Conservation (phyloP, 2,797 vertebrate genomes). For the Alcedo atthis region DNA sequence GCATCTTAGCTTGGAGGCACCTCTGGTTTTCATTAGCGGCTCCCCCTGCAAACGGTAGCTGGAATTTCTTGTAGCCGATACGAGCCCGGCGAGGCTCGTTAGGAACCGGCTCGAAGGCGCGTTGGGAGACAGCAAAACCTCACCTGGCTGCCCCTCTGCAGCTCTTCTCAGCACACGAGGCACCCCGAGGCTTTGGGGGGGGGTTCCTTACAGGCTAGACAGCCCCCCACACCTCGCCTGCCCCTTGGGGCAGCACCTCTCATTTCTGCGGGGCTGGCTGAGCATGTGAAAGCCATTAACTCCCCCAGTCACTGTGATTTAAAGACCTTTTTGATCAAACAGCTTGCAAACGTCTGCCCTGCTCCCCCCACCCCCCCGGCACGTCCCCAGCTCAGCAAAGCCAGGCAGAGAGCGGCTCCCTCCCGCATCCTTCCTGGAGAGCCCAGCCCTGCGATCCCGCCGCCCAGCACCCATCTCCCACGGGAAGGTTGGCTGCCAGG, state of each 20-base stretch:
- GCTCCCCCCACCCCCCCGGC: neutral
- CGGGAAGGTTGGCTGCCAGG: neutral
- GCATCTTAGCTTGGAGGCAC: neutral
- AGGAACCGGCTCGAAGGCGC: neutral
- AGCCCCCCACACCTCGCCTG: neutral
- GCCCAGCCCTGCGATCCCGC: neutral
- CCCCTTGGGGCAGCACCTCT: rapidly evolving
- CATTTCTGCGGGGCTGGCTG: neutral
- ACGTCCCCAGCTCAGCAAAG: neutral
- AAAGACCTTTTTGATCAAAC: neutral
- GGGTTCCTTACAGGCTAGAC: neutral
- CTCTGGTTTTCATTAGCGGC: slow-evolving; percentile 31
- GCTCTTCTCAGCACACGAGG: neutral
- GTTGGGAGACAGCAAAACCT: neutral
- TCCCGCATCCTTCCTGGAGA: rapidly evolving
- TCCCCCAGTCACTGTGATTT: neutral
- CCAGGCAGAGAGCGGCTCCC: neutral
- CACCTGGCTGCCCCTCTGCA: neutral
- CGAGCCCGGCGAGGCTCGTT: neutral
- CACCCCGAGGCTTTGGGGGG: rapidly evolving
- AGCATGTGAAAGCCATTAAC: slow-evolving; percentile 14
- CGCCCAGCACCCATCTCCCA: rapidly evolving
- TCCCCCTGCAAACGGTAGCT: neutral
- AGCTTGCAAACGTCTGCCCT: neutral
- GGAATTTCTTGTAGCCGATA: neutral